These are phyloP conservation scores for Stenopsyche tienmushanensis DNA, from an alignment of 1,140 invertebrate species.

Conservation along the genomic window DNA sequence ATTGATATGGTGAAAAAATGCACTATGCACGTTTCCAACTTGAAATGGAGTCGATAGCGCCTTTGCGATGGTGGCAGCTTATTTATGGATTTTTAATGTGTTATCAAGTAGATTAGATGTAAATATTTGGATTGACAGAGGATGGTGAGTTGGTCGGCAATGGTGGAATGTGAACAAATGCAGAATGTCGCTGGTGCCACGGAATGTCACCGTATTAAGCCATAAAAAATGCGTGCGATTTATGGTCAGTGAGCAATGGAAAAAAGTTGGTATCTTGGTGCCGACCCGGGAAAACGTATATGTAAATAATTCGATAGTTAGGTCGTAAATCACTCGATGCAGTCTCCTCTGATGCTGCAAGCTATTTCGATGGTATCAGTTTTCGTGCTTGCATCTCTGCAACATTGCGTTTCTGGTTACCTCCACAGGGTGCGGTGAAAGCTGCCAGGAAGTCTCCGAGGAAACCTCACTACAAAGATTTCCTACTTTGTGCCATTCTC, in stretches of 20 bases:
- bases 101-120: too few species aligned
- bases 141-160: not conserved
- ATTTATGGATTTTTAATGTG: too few species aligned
- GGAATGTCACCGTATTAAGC: not conserved
- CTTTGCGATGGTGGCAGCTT: too few species aligned
- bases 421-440: not conserved
- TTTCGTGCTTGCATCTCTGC: conserved; percentile 18
- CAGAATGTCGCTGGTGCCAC: not conserved
- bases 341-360: conserved; percentile 13
- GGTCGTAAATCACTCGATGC: conserved; percentile 20
- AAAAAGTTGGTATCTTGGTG: conserved; percentile 2
- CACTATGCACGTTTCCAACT: too few species aligned
- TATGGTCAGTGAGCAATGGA: not conserved
- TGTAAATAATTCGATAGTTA: conserved; percentile 31
- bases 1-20: too few species aligned
- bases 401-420: not conserved
- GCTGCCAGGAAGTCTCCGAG: too few species aligned
- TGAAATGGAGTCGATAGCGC: too few species aligned
- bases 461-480: too few species aligned
- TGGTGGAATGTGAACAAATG: conserved; percentile 1
- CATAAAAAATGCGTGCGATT: not conserved
- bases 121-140: too few species aligned
- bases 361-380: conserved; percentile 31
- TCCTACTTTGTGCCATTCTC: too few species aligned
- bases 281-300: conserved; percentile 14